Base-by-base conservation (phyloP, 2,797 vertebrate genomes). In the Galago senegalensis region DNA sequence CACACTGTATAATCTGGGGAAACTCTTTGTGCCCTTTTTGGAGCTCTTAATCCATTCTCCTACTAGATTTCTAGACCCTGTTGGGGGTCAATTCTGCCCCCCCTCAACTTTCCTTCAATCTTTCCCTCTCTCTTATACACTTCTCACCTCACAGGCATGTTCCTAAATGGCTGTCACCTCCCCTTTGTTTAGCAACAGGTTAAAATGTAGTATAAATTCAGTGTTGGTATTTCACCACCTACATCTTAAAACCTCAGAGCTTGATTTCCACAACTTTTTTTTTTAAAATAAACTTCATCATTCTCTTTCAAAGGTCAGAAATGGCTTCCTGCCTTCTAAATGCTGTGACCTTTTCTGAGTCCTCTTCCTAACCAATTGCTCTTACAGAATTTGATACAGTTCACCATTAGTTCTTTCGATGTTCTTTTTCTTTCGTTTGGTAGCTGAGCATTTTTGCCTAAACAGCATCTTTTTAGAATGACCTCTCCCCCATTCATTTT, bases 241-340 rank as follows among this genome's bases (percentile, higher is more conserved):
- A 14, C 11, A 53, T 58, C 63, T 69, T 63, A 60, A 76, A 88
- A n/a, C 10, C 10, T 12, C 13, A 14, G 40, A 79, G 76, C 87
- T 46, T 49, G 53, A 91, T 76, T 75, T 92, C 79, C 27, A 84
- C 5, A 60, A 23, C 17, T 20, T 56, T 65, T 63, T 77, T 58
- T 65, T 63, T 77, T 61, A 2, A 20, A 73, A 17, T 43, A 69
- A 82, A 91, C 20, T 53, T 63, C 5, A 11, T 58, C 5, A 29
- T 58, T 43, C 27, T 89, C 58, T 72, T 81, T 89, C 67, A 70
- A 80, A 95, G n/a, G 76, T 89, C 65, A 84, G 12, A 8, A 46
- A 27, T 17, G 53, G 31, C 17, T 81, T 53, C 58, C 80, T 49
- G 20, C 31, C 56, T 82, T 79, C 61, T 72, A 16, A 69, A 91